Evolutionary conservation across 1,140 invertebrate species (phyloP).

Genomic region (Elymnias hypermnestra): DNA sequence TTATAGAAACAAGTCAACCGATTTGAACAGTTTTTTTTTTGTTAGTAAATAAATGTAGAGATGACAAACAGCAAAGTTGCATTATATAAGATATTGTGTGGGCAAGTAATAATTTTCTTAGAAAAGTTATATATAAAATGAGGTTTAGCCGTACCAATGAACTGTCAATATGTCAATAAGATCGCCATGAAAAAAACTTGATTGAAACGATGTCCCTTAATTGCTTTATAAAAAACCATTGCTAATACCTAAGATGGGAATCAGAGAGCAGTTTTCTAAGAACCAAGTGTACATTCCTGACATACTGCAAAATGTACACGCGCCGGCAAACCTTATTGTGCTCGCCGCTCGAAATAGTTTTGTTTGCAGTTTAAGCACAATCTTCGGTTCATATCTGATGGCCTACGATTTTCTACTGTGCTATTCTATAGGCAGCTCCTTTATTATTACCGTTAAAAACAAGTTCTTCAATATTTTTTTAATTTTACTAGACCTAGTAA

Average conservation of each 20-base stretch:
- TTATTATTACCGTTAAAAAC: not conserved
- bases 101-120: too few species aligned
- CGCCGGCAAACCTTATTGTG: slow-evolving; percentile 31
- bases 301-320: slow-evolving; percentile 30
- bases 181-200: not conserved
- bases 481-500: too few species aligned
- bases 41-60: too few species aligned
- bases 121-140: too few species aligned
- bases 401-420: slow-evolving; percentile 15
- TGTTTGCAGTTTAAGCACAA: slow-evolving; percentile 40
- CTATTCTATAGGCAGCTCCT: slow-evolving; percentile 13
- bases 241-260: slow-evolving; percentile 15
- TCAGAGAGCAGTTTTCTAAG: slow-evolving; percentile 31
- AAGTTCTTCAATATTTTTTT: too few species aligned
- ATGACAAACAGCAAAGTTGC: too few species aligned
- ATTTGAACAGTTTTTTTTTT: too few species aligned
- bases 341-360: slow-evolving; percentile 29
- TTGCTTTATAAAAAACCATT: slow-evolving; percentile 2
- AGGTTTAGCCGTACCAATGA: not conserved
- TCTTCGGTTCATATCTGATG: slow-evolving; percentile 21
- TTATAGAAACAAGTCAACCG: too few species aligned
- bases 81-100: too few species aligned
- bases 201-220: not conserved
- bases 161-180: not conserved
- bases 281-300: slow-evolving; percentile 34